Percentiles rank a stretch among this genome's conserved stretches.
These are phyloP conservation scores for Amia ocellicauda DNA, from an alignment of 2,113 vertebrate genomes.

Conservation along the genomic window DNA sequence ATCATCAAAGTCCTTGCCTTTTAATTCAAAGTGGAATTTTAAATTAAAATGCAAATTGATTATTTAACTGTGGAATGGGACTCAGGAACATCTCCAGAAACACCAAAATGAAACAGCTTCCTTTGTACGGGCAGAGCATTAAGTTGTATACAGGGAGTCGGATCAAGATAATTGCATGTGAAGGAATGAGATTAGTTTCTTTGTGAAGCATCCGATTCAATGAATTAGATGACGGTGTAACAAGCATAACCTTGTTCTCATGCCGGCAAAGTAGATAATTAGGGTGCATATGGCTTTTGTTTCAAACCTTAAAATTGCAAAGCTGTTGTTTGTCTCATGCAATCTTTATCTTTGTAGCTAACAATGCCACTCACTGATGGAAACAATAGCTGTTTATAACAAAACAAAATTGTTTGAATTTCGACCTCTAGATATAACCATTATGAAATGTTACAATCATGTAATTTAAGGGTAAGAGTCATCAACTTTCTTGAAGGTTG, in stretches of 20 bases:
- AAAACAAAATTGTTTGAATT: too few relatives aligned
- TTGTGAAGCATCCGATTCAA: slow-evolving; percentile 57
- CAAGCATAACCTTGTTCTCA: slow-evolving; percentile 55
- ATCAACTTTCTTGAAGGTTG: too few relatives aligned
- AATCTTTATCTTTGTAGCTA: too few relatives aligned
- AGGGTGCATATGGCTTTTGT: slow-evolving; percentile 43
- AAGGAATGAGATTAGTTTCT: slow-evolving; percentile 67
- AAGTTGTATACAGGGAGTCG: slow-evolving; percentile 38
- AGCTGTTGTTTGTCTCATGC: too few relatives aligned
- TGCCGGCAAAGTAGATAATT: slow-evolving; percentile 55
- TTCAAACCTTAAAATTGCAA: too few relatives aligned
- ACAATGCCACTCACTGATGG: too few relatives aligned
- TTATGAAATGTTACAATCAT: too few relatives aligned
- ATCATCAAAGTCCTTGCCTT: too few relatives aligned
- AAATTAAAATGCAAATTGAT: slow-evolving; percentile 65
- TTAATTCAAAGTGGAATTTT: slow-evolving; percentile 61
- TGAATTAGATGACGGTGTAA: slow-evolving; percentile 53
- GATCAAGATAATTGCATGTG: slow-evolving; percentile 69
- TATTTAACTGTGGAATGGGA: slow-evolving; percentile 62
- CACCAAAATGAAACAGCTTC: slow-evolving; percentile 52
- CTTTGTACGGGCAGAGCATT: slow-evolving; percentile 44
- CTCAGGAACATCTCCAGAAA: slow-evolving; percentile 40
- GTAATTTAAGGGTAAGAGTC: too few relatives aligned
- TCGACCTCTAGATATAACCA: too few relatives aligned
- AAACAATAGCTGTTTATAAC: too few relatives aligned